Evolutionary conservation across 2,113 vertebrate species (phyloP).

Genomic region (Ivindomyrus marchei): DNA sequence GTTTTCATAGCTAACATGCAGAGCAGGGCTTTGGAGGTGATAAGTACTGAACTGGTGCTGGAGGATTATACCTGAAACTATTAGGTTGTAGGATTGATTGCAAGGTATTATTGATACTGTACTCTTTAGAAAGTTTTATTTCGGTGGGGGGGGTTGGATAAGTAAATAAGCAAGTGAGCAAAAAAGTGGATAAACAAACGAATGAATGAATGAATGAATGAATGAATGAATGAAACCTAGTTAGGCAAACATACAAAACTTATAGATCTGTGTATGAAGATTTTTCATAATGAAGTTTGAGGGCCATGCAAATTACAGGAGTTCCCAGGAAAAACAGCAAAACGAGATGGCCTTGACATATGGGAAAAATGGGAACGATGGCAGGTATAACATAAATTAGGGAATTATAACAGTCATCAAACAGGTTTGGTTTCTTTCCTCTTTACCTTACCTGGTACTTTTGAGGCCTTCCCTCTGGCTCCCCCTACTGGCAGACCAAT

Average conservation of each 20-base stretch:
- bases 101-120: not conserved
- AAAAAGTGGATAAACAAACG: not conserved
- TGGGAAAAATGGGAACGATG: not conserved
- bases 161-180: not conserved
- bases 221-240: not conserved
- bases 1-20: not conserved
- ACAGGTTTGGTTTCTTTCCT: not conserved
- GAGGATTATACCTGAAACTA: not conserved
- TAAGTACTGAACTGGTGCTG: not conserved
- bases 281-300: not conserved
- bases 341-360: not conserved
- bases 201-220: not conserved
- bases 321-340: not conserved
- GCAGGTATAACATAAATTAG: not conserved
- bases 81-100: not conserved
- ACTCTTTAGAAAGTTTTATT: not conserved
- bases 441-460: conserved; percentile 41
- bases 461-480: conserved; percentile 32
- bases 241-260: not conserved
- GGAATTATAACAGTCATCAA: not conserved
- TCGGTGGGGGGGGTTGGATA: not conserved
- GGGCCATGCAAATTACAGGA: not conserved
- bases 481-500: conserved; percentile 29
- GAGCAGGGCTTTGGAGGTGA: not conserved
- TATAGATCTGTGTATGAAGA: not conserved